phyloP scores from a whole-genome alignment of 2,888 invertebrate genomes.

The Apamea crenata region DNA sequence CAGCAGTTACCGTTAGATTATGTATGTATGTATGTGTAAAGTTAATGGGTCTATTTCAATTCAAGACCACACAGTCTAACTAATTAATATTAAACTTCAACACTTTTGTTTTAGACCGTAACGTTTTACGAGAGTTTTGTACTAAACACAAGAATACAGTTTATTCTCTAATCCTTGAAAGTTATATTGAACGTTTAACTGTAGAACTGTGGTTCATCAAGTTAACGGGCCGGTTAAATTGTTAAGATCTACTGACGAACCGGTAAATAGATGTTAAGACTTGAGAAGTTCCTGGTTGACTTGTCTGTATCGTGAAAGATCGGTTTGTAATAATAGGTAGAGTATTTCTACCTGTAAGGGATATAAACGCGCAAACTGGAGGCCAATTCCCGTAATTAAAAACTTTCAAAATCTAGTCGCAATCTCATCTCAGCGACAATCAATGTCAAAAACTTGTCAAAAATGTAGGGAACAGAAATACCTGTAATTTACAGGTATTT shows the following conservation, averaged over 20 bases:
- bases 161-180: conserved; percentile 39
- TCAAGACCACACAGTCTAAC: conserved; percentile 25
- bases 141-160: conserved; percentile 19
- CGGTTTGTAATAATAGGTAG: not conserved
- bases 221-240: conserved; percentile 42
- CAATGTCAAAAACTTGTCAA: too few species aligned
- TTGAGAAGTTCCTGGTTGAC: conserved; percentile 13
- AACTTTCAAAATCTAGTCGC: too few species aligned
- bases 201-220: conserved; percentile 38
- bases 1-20: too few species aligned
- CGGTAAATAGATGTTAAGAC: conserved; percentile 6
- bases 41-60: conserved; percentile 6
- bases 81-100: conserved; percentile 43
- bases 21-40: too few species aligned
- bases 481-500: too few species aligned
- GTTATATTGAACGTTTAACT: conserved; percentile 33
- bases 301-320: not conserved
- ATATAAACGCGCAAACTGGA: not conserved
- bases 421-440: too few species aligned
- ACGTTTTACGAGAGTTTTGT: conserved; percentile 27
- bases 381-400: too few species aligned
- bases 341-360: too few species aligned
- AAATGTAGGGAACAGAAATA: too few species aligned
- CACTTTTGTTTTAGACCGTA: conserved; percentile 15
- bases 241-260: conserved; percentile 27